Evolutionary conservation across 2,888 invertebrate species (phyloP), one percentile per base, ranked within the genome.

Genomic region (Gastrophysa polygoni): DNA sequence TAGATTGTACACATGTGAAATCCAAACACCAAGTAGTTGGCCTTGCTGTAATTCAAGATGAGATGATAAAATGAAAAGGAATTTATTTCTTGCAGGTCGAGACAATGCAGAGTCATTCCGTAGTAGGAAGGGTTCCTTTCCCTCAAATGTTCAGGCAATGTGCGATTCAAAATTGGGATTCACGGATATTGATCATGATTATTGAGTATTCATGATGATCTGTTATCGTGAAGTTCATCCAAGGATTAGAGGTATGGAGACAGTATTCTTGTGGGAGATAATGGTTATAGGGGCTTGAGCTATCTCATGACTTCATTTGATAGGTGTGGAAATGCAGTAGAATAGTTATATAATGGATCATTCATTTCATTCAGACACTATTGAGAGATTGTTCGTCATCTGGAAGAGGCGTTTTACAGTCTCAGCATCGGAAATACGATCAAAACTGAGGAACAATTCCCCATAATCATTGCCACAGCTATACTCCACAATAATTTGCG

Each of bases 341-440:
- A 14, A 46, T 20, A 46, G 17, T 46, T 14, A 16, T 14, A 46
- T n/a, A 46, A 16, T 10, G 46, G 20, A 46, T 46, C 46, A 18
- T 18, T 46, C 7, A 46, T 46, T 3, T 18, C 18, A 14, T 18
- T 20, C 20, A 46, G 46, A 46, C 17, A 46, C 46, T 16, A 11
- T 46, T 16, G 17, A 46, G 17, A 2, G 46, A 46, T 20, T 46
- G 2, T 46, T 46, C 20, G 46, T 7, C 18, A 10, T 46, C 20
- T 46, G 46, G 46, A 46, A 46, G 20, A 46, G 46, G 16, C 46
- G 46, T 46, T 46, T 46, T 20, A 17, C 46, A 7, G 46, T 46
- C 16, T 46, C 20, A 8, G 46, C 46, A 18, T n/a, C 20, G 16
- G 46, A 20, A 14, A 46, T 46, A 2, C 2, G 46, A 20, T 46